Percentiles rank a stretch among this genome's conserved stretches.
Evolutionary conservation across 2,113 vertebrate genomes (phyloP).

Genomic region (Gopherus flavomarginatus): DNA sequence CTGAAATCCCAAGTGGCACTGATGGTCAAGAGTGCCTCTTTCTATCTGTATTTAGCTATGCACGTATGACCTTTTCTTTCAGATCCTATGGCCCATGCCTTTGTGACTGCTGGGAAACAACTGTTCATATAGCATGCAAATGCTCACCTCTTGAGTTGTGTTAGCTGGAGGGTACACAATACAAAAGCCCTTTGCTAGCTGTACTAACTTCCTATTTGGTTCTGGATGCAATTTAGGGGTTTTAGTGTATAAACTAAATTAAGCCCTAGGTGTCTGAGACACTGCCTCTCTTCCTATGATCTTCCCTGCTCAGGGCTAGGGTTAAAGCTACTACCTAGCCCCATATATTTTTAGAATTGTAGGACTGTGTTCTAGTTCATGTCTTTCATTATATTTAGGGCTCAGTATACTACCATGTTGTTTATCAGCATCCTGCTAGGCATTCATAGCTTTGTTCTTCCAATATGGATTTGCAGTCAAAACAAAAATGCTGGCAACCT

Average conservation of each 20-base stretch:
- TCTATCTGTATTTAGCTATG: not conserved
- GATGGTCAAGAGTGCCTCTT: not conserved
- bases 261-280: not conserved
- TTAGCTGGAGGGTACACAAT: constrained; percentile 22
- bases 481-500: not conserved
- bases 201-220: not conserved
- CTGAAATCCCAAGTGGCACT: not conserved
- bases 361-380: not conserved
- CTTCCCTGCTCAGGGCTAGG: not conserved
- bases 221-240: not conserved
- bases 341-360: not conserved
- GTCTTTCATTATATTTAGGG: not conserved
- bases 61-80: not conserved
- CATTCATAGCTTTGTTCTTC: not conserved
- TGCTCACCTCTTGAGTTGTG: not conserved
- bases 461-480: not conserved
- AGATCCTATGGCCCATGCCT: not conserved
- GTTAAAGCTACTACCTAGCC: not conserved
- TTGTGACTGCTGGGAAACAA: not conserved
- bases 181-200: constrained; percentile 1
- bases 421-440: not conserved
- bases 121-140: constrained; percentile 63
- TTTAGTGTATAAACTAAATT: not conserved
- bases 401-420: not conserved
- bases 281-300: not conserved